Conservation (phyloP, 2,113 vertebrate genomes). For the Alectura lathami region DNA sequence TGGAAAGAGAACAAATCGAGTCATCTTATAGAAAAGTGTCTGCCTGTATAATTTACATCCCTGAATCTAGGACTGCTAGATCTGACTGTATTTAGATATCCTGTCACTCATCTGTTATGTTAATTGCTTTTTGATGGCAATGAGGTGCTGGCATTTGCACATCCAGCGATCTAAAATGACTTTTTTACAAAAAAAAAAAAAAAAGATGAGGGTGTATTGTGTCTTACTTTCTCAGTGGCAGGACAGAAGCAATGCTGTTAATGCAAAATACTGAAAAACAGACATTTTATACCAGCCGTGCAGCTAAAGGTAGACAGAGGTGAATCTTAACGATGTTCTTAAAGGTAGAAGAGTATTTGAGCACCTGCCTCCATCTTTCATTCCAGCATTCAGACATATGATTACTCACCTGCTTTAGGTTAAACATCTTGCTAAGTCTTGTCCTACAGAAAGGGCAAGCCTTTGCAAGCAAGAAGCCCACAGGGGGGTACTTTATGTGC, state of each 20-base stretch:
- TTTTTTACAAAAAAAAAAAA: neutral
- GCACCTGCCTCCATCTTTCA: neutral
- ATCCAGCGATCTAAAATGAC: neutral
- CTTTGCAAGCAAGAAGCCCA: neutral
- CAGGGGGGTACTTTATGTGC: neutral
- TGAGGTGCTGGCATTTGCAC: neutral
- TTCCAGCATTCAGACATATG: neutral
- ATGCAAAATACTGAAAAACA: neutral
- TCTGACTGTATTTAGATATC: conserved; percentile 47
- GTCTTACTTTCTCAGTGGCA: neutral
- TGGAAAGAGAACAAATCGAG: conserved; percentile 28
- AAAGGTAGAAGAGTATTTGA: neutral
- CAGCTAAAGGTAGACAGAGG: neutral
- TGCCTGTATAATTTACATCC: neutral
- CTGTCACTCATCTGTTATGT: neutral
- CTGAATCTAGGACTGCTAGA: neutral
- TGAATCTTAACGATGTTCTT: neutral
- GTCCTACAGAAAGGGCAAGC: neutral
- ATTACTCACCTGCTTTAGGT: neutral
- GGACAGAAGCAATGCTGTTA: neutral
- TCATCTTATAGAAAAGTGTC: conserved; percentile 9
- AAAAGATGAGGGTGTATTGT: neutral
- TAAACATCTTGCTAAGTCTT: neutral
- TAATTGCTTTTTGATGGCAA: conserved; percentile 25
- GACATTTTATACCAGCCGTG: neutral